Evolutionary conservation across 1,140 invertebrate genomes (phyloP).

Genomic region (Sinella curviseta): DNA sequence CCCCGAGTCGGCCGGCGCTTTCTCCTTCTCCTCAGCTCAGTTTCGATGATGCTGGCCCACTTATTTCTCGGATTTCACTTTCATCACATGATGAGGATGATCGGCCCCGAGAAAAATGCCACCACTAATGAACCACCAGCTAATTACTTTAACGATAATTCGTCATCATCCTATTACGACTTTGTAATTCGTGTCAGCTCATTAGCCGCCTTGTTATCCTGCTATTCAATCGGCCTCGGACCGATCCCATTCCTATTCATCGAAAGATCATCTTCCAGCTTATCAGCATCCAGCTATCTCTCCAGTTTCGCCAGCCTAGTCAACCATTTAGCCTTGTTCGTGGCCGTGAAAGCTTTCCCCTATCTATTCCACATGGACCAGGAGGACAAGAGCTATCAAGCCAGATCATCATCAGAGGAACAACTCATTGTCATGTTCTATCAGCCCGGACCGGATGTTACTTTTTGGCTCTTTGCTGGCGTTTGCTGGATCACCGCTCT

Average conservation of each 20-base stretch:
- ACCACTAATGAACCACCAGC: not conserved
- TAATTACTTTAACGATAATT: not conserved
- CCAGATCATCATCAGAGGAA: not conserved
- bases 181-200: not conserved
- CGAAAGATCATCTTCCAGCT: not conserved
- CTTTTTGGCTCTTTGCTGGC: constrained; percentile 61
- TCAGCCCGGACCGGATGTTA: constrained; percentile 5
- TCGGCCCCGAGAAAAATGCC: constrained; percentile 18
- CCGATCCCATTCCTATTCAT: constrained; percentile 18
- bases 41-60: constrained; percentile 64
- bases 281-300: not conserved
- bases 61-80: constrained; percentile 57
- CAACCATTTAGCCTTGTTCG: constrained; percentile 17
- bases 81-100: constrained; percentile 41
- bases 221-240: constrained; percentile 4
- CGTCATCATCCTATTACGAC: not conserved
- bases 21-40: constrained; percentile 69
- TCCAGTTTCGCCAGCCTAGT: not conserved
- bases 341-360: not conserved
- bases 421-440: not conserved
- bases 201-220: not conserved
- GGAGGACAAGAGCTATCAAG: not conserved
- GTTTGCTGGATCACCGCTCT: constrained; percentile 55
- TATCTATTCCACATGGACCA: not conserved
- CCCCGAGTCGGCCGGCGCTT: constrained; percentile 67